Evolutionary conservation across 2,113 vertebrate genomes (phyloP).

Genomic region (Formicarius rufipectus): DNA sequence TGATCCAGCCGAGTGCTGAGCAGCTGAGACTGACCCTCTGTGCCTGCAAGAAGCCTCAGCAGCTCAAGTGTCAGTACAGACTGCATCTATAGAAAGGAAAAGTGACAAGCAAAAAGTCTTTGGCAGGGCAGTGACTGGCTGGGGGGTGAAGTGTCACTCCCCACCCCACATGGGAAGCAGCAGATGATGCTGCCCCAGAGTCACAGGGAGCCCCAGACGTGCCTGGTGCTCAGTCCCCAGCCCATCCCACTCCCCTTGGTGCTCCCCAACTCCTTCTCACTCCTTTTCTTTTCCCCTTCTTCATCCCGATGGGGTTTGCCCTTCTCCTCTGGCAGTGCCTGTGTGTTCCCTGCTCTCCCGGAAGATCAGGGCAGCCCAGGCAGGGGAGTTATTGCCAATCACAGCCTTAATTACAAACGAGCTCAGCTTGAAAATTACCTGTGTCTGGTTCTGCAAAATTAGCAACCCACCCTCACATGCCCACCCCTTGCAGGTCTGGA

Average conservation of each 20-base stretch:
- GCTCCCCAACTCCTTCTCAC: neutral
- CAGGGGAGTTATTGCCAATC: neutral
- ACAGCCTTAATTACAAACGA: neutral
- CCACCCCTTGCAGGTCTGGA: neutral
- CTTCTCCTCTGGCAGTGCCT: neutral
- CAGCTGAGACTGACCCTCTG: neutral
- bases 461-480: neutral
- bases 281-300: no score
- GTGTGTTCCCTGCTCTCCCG: neutral
- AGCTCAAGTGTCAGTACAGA: neutral
- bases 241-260: rapidly evolving
- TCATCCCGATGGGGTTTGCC: neutral
- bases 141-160: rapidly evolving
- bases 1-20: neutral
- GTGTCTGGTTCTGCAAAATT: rapidly evolving
- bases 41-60: neutral
- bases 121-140: neutral
- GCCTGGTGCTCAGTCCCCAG: rapidly evolving
- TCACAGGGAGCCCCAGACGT: rapidly evolving
- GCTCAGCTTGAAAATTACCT: neutral
- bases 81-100: no score
- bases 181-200: neutral
- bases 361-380: neutral
- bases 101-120: rapidly evolving
- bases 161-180: rapidly evolving